Base-by-base conservation (phyloP, 2,888 invertebrate species). In the Tuta absoluta region DNA sequence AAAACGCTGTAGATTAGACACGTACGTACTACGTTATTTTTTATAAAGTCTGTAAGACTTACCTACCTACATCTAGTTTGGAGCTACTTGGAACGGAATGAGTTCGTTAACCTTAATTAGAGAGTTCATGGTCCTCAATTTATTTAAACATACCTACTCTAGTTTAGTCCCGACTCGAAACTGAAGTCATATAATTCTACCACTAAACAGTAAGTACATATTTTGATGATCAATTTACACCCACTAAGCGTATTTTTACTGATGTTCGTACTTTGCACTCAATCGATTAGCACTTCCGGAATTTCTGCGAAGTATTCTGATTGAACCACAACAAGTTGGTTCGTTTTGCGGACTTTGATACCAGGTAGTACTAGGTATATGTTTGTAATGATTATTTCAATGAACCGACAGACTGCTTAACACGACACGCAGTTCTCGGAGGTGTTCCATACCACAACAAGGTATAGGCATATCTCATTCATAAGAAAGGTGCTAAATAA, bases 291-390 rank as follows among this genome's bases (percentile, higher is more conserved):
- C 45, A 45, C 45, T n/a, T n/a, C 17, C 45, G 2, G 4, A 45
- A n/a, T 45, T n/a, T 45, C 45, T 45, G 45, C n/a, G 45, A 17
- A 45, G 45, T 45, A 4, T 17, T 45, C 45, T n/a, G 45, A 45
- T 45, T 17, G 45, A 45, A 45, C 3, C 45, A 45, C 17, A 45
- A 41, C 41, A 41, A 14, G 41, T 14, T 41, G 14, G 41, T 41
- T 41, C 41, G 41, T 41, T 8, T 10, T 10, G 33, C 10, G 10
- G 33, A 7, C 33, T 33, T 33, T 33, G 8, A 33, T 8, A 41
- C 41, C 14, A 2, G 2, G 41, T 41, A 41, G 8, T 37, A 1
- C 5, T 45, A 17, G 8, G n/a, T 17, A 17, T 4, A 1, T n/a
- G 0, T 7, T 17, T 17, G 45, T 12, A 17, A 45, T 45, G 4